Evolutionary conservation across 2,113 vertebrate species (phyloP), one percentile per base, ranked within the genome.

Genomic region (Saimiri boliviensis): DNA sequence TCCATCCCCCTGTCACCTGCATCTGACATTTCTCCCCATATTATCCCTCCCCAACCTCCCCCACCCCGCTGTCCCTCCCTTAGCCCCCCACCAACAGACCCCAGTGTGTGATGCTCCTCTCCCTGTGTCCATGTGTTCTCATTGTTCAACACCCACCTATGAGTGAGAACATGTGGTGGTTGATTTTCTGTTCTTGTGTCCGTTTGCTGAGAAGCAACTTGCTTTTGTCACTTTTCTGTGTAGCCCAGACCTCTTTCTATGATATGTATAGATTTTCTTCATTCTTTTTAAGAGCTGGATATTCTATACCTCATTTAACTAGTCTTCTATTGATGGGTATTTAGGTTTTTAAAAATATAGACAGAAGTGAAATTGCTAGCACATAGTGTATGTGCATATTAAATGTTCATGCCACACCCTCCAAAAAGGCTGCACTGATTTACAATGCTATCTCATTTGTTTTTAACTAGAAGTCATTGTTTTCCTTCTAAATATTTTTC

Each of bases 391-490:
- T 27, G 54, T n/a, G 1, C 17, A 66, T 66, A 76, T n/a, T 93
- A 70, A 88, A 85, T 52, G 60, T 73, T 60, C 47, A n/a, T 68
- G 30, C 85, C 52, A 81, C 56, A 3, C 58, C 94, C 66, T 94
- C 76, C 45, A 49, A 77, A 93, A 91, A 95, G 27, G 76, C 0
- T 86, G n/a, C 21, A 83, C 16, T 54, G n/a, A 89, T n/a, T 79
- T 88, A 86, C 9, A 92, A 81, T 68, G 40, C 54, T 52, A 13
- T 30, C 2, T 80, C 58, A 71, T 52, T 81, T 88, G 45, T 60
- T 88, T 91, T 84, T 73, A 79, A 89, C 30, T 76, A 93, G 82
- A 83, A 96, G 76, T 11, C 54, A 73, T 21, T 94, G 86, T 30
- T 76, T 87, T 93, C 71, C 91, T 95, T 89, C 54, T 85, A 89